Conservation (phyloP, 2,113 vertebrate genomes). For the Phoxinus phoxinus region DNA sequence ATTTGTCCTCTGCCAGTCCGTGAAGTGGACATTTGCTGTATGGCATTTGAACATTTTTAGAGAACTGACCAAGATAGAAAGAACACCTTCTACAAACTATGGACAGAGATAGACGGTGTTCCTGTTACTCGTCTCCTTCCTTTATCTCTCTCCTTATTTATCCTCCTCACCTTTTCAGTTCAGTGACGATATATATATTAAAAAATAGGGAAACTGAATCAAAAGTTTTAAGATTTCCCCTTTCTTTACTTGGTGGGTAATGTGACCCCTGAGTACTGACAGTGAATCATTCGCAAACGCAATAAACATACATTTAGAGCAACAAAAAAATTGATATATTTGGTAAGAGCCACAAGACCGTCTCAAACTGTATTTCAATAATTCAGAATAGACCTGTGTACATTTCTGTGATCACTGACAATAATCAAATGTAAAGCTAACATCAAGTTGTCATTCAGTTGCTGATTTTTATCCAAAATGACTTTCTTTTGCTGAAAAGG, state of each 20-base stretch:
- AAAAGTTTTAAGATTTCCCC: neutral
- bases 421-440: neutral
- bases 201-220: neutral
- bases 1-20: constrained; percentile 8
- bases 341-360: neutral
- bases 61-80: neutral
- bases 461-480: neutral
- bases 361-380: neutral
- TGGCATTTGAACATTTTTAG: neutral
- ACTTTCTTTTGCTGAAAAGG: neutral
- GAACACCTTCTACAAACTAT: neutral
- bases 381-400: neutral
- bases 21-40: neutral
- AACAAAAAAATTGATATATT: neutral
- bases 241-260: neutral
- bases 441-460: neutral
- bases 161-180: neutral
- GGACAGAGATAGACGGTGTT: neutral
- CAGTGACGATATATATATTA: neutral
- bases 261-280: neutral
- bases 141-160: neutral
- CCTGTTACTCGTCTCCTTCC: neutral
- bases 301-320: neutral
- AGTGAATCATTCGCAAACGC: neutral
- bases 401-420: neutral